Evolutionary conservation across 1,140 invertebrate genomes (phyloP), one percentile per base, ranked within the genome.

Genomic region (Potamilus streckersoni): DNA sequence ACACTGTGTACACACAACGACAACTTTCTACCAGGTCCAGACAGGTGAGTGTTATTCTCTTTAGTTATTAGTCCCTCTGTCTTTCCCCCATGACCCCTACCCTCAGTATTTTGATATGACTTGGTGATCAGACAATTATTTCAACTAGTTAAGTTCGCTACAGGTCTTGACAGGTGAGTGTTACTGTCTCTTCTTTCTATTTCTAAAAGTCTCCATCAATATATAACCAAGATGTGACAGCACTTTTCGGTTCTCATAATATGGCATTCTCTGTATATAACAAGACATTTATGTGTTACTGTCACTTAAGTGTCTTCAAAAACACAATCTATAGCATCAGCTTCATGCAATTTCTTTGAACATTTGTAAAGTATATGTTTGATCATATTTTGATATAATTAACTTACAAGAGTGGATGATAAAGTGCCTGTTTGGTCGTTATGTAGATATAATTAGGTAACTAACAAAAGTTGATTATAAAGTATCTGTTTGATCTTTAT

Each of bases 1-100:
- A 67, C 59, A 72, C 58, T 71, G 75, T 71, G 16, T 77, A 77
- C 63, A 66, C 73, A 38, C 75, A 77, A 19, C 31, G 31, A 60
- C 75, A 77, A 58, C 60, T 64, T n/a, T 66, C 72, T 63, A 72
- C 31, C 13, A n/a, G 62, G 64, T 61, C 69, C 16, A 71, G 60
- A 62, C 69, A 77, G 70, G 75, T 77, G 23, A 8, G 55, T 68
- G 38, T 20, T n/a, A 38, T 6, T 38, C 38, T 38, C 2, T 6
- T 8, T 6, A 38, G 38, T 6, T 38, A 38, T 38, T 8, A 38
- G 38, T 38, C 38, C 6, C 38, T 38, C 38, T 38, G 38, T 38
- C 38, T 38, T 38, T 38, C 38, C 38, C 38, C 8, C 6, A 4
- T 38, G 38, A 6, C 4, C 6, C 1, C 6, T 8, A 38, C 4